Evolutionary conservation across 1,140 invertebrate species (phyloP).

Genomic region (Drosophila rufa): DNA sequence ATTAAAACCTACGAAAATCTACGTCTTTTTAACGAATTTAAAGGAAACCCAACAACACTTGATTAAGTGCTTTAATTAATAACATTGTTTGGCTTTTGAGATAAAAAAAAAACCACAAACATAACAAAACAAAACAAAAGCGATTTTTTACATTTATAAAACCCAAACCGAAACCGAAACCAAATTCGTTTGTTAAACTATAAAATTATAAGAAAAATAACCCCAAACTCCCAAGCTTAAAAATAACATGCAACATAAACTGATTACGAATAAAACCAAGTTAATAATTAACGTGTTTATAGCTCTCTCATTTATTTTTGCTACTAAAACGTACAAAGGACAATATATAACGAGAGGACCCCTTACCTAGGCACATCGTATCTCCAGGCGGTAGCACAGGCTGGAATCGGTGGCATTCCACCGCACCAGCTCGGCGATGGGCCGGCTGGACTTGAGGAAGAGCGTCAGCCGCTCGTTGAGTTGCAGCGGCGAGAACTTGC

Average conservation of each 20-base stretch:
- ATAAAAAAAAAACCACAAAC: constrained; percentile 12
- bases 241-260: constrained; percentile 48
- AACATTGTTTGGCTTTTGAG: constrained; percentile 72
- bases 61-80: constrained; percentile 57
- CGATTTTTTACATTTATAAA: constrained; percentile 83
- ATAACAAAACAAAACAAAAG: constrained; percentile 29
- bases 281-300: constrained; percentile 37
- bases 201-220: constrained; percentile 54
- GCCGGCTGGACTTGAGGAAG: constrained; percentile 79
- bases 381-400: constrained; percentile 75
- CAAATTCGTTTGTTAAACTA: constrained; percentile 69
- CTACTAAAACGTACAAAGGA: constrained; percentile 77
- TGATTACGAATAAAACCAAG: constrained; percentile 62
- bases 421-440: constrained; percentile 73
- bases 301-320: constrained; percentile 64
- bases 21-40: constrained; percentile 81
- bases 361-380: constrained; percentile 59
- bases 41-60: constrained; percentile 55
- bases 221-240: constrained; percentile 58
- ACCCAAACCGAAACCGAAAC: constrained; percentile 13
- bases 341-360: constrained; percentile 22
- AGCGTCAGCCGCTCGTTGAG: constrained; percentile 75
- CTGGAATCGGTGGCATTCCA: constrained; percentile 79
- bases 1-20: constrained; percentile 44
- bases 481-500: constrained; percentile 78